Base-by-base conservation (phyloP, 2,113 vertebrate genomes). In the Rhea americana region DNA sequence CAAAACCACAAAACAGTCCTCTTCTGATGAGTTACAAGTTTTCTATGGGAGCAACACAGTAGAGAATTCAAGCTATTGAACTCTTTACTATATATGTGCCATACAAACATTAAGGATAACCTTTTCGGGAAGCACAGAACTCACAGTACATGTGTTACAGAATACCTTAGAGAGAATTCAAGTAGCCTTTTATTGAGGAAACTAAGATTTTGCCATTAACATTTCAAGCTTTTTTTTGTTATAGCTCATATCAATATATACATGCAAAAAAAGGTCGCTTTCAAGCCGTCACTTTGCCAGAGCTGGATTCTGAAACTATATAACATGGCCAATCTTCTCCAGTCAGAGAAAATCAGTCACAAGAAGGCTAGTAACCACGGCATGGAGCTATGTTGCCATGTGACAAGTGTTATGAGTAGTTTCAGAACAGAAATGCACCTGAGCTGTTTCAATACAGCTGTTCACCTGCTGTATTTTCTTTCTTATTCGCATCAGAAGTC, bases 351-450 rank as follows among this genome's bases (percentile, higher is more conserved):
- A 61, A 63, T 13, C n/a, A 78, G 63, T 16, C 55, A 26, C 20
- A 77, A 41, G 48, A 73, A 79, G 67, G 58, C 72, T 63, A 26
- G 43, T 41, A 85, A 77, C 55, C 56, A 58, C 10, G 1, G 72
- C 65, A 88, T 0, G 0, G 51, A 94, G 75, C 72, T 87, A 22
- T 7, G 28, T 0, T 82, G 82, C 63, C 11, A 0, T 0, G 0
- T 71, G 75, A 87, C 21, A 91, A 73, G 66, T 4, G 28, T 51
- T 77, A 63, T 0, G 0, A 82, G 51, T 30, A 22, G 32, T 35
- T 93, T 53, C 59, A 55, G 82, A 71, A 47, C 59, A 83, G 47
- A 80, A 82, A 73, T 55, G 35, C 45, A 90, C 68, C 75, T 1
- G 25, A 92, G 37, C 61, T 75, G 65, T 48, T 87, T 72, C 85